Base-by-base conservation (phyloP, 1,140 invertebrate species). In the Akabosia matsudoensis region DNA sequence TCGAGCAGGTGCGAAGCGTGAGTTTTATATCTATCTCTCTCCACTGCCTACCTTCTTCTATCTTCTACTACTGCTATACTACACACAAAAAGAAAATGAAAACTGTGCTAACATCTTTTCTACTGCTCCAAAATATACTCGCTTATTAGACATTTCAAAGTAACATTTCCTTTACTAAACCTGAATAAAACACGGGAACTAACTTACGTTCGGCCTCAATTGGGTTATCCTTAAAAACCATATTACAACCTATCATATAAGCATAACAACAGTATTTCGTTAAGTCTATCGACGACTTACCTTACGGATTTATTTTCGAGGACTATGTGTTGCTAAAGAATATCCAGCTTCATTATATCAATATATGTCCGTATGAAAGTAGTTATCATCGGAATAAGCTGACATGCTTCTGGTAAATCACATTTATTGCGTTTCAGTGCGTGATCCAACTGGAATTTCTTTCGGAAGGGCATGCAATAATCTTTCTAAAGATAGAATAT, bases 1-100 rank as follows among this genome's bases (percentile, higher is more conserved):
- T 67, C 61, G 61, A 67, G 61, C 61, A 67, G 61, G 61, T 67
- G 61, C 61, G 61, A 67, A 67, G 61, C 61, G 61, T 67, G 61
- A 67, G 61, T 67, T 67, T 67, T 67, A 67, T 67, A 67, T 67
- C 61, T 67, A 67, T 67, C 61, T 67, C 61, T 31, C 30, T 30
- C 61, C 22, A 67, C 61, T 67, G 61, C 30, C 28, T 67, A 13
- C 54, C 28, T 30, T 28, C 61, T 67, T 7, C 61, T 67, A 67
- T 30, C 61, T 45, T 45, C 37, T 45, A 45, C 37, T 45, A 45
- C 37, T 45, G 18, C 37, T 45, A 45, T 61, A 45, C 37, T 45
- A 45, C 37, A 45, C 37, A 45, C 7, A 45, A 45, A 45, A 45
- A 45, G 18, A 45, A 45, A 45, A 45, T 18, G 7, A 18, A 10